Evolutionary conservation across 2,113 vertebrate genomes (phyloP), one percentile per base, ranked within the genome.

Genomic region (Geococcyx californianus): DNA sequence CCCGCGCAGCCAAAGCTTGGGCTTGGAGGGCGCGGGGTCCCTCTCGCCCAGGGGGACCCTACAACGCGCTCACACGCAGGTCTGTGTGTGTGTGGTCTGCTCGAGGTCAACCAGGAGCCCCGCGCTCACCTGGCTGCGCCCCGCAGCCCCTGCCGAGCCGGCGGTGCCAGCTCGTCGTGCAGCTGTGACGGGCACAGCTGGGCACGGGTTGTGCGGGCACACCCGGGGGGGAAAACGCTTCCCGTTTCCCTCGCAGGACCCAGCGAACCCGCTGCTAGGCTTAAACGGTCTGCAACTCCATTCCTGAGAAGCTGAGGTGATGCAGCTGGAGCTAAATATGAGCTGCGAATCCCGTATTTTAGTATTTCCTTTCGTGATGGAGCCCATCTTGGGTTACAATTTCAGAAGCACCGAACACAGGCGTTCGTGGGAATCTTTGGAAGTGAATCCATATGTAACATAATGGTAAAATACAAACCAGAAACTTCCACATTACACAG

Each of bases 1-100:
- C 26, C 54, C 2, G 3, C 36, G 40, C 6, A 54, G 11, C 31
- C 67, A 36, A 66, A 23, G 15, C 42, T 44, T 13, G 38, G 9
- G 1, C 40, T 40, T 34, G 1, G 0, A 8, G 19, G 54, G 15
- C 1, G 5, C 2, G 1, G 63, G 47, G 51, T 70, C 26, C 2
- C 16, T 24, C 62, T 36, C 28, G 33, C 38, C 15, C 11, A 9
- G 47, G 44, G 52, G 33, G 7, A 24, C 42, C 20, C 42, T 47
- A 19, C 11, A 28, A 17, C 8, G 13, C 7, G 34, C 18, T 25
- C 25, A 5, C 11, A 44, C 19, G 34, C 40, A 10, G 3, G 13
- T 3, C 9, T 47, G 20, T 13, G 13, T 25, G 49, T n/a, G 8
- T 13, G 7, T 0, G 18, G 10, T 25, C 10, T 69, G 63, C 33